phyloP scores from a whole-genome alignment of 2,888 invertebrate species.

The Pyrrhia umbra region DNA sequence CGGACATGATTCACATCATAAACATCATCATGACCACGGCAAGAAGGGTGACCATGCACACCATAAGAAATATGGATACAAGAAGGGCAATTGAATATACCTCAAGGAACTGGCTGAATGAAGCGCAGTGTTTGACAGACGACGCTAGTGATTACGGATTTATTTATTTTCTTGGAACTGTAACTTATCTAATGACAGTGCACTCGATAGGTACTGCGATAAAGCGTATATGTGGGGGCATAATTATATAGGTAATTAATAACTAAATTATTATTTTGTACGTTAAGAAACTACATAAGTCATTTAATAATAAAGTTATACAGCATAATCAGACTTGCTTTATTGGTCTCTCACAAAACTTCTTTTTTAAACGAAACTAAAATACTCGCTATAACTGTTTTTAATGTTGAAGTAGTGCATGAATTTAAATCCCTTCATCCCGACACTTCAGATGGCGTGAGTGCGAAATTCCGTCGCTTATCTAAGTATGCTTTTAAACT shows the following conservation, averaged over 20 bases:
- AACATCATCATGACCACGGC: constrained; percentile 93
- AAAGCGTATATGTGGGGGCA: constrained; percentile 38
- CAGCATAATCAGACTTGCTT: constrained; percentile 22
- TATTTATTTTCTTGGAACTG: constrained; percentile 64
- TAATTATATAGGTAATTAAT: constrained; percentile 60
- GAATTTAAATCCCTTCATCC: constrained; percentile 24
- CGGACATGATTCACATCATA: constrained; percentile 94
- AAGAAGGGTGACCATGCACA: constrained; percentile 95
- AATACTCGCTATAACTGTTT: constrained; percentile 16
- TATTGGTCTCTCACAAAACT: constrained; percentile 1
- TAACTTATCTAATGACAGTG: constrained; percentile 49
- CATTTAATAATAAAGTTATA: constrained; percentile 53
- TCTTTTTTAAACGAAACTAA: neutral
- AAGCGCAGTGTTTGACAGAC: constrained; percentile 29
- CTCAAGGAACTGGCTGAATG: constrained; percentile 33
- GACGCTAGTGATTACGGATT: constrained; percentile 58
- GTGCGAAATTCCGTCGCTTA: constrained; percentile 39
- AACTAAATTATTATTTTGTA: constrained; percentile 67
- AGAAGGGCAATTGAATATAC: constrained; percentile 84
- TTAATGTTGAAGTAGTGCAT: constrained; percentile 13
- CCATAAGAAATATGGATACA: constrained; percentile 94
- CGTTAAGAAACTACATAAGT: constrained; percentile 60
- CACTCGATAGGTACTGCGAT: constrained; percentile 30
- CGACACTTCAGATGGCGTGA: constrained; percentile 30
- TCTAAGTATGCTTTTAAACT: constrained; percentile 64